Conservation (phyloP, 2,113 vertebrate species). For the Phoxinus phoxinus region DNA sequence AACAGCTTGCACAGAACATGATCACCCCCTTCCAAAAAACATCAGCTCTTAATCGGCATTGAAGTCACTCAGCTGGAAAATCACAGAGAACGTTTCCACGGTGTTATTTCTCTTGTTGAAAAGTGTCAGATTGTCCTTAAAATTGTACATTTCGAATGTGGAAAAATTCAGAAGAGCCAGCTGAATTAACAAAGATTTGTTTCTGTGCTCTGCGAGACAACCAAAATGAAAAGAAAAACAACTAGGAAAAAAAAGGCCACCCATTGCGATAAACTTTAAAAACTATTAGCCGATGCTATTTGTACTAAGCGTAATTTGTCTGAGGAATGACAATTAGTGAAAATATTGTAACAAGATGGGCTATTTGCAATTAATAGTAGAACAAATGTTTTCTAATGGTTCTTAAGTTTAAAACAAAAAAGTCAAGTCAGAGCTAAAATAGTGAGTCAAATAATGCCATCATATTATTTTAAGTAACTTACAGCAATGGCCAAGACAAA, state of each 20-base stretch:
- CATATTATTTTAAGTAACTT: background rate
- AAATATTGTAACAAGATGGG: background rate
- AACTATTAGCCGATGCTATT: background rate
- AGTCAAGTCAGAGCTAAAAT: background rate
- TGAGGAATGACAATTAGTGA: background rate
- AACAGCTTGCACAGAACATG: constrained; percentile 45
- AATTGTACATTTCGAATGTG: background rate
- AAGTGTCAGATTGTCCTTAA: constrained; percentile 30
- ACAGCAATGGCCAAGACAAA: no score
- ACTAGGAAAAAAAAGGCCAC: background rate
- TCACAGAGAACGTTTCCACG: constrained; percentile 26
- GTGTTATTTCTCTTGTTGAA: constrained; percentile 30
- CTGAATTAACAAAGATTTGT: constrained; percentile 2
- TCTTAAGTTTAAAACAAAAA: background rate
- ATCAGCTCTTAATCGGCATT: constrained; percentile 54
- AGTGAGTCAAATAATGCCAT: background rate
- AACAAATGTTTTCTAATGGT: no score
- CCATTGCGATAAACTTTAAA: background rate
- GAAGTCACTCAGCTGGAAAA: constrained; percentile 49
- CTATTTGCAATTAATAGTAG: background rate
- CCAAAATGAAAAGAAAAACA: background rate
- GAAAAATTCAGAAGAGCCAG: background rate
- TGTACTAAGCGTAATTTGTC: background rate
- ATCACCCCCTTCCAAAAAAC: constrained; percentile 42
- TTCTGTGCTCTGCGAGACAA: background rate